A percentile compares a stretch with the other conserved stretches of the same genome.
Evolutionary conservation across 2,797 vertebrate species (phyloP).

Genomic region (Nasua narica): DNA sequence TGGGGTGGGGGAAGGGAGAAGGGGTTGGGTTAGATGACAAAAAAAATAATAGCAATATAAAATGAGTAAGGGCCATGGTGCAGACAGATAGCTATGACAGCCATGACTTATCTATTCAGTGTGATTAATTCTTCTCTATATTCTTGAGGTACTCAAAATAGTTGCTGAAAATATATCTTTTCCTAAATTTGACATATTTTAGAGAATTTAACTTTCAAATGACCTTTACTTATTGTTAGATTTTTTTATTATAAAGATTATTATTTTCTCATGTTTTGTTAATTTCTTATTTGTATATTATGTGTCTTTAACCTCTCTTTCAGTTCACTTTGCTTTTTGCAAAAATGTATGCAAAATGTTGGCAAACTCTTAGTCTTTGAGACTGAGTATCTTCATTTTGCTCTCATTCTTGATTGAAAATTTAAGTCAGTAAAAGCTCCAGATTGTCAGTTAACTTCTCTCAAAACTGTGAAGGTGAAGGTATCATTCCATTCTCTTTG

Average conservation of each 20-base stretch:
- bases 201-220: not conserved
- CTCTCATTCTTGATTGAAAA: not conserved
- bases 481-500: not conserved
- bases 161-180: not conserved
- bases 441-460: not conserved
- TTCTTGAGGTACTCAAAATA: not conserved
- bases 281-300: not conserved
- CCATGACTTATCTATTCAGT: not conserved
- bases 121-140: not conserved
- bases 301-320: not conserved
- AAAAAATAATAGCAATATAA: not conserved
- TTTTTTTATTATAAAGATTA: not conserved
- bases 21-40: not conserved
- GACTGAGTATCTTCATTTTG: not conserved
- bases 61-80: not conserved
- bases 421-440: not conserved
- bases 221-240: not conserved
- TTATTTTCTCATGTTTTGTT: not conserved
- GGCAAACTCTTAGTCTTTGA: not conserved
- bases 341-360: not conserved
- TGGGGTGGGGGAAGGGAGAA: not conserved
- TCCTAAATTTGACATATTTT: not conserved
- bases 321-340: not conserved
- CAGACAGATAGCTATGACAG: not conserved
- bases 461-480: rapidly evolving